phyloP scores from a whole-genome alignment of 2,113 vertebrate genomes.

The Syrrhaptes paradoxus region DNA sequence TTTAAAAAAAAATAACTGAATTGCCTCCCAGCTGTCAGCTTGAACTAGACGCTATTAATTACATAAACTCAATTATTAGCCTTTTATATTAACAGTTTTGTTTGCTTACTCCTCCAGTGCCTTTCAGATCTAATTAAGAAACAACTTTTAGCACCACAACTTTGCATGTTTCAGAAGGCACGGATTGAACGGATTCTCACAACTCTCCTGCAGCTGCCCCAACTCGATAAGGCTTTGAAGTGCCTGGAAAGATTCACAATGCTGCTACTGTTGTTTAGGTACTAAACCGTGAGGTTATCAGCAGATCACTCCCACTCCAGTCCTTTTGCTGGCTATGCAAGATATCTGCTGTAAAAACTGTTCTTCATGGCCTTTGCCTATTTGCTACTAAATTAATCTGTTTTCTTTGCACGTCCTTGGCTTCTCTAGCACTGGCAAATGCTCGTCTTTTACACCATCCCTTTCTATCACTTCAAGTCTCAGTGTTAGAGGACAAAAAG shows the following conservation, averaged over 20 bases:
- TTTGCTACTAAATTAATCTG: slow-evolving; percentile 36
- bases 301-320: not conserved
- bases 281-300: slow-evolving; percentile 24
- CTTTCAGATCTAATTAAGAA: not conserved
- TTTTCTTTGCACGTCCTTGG: slow-evolving; percentile 56
- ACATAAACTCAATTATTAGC: not conserved
- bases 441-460: not conserved
- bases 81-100: not conserved
- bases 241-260: not conserved
- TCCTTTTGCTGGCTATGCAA: not conserved
- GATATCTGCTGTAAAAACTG: slow-evolving; percentile 9
- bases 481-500: not conserved
- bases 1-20: not conserved
- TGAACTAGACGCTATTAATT: not conserved
- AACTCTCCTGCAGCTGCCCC: not conserved
- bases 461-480: slow-evolving; percentile 3
- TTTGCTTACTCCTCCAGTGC: not conserved
- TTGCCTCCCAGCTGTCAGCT: not conserved
- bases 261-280: slow-evolving; percentile 3
- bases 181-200: not conserved
- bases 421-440: slow-evolving; percentile 30
- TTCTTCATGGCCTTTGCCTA: not conserved
- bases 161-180: not conserved
- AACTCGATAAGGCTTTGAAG: not conserved
- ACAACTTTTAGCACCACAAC: not conserved